These are phyloP conservation scores for Argya squamiceps DNA, from an alignment of 2,797 vertebrate species.

Conservation along the genomic window DNA sequence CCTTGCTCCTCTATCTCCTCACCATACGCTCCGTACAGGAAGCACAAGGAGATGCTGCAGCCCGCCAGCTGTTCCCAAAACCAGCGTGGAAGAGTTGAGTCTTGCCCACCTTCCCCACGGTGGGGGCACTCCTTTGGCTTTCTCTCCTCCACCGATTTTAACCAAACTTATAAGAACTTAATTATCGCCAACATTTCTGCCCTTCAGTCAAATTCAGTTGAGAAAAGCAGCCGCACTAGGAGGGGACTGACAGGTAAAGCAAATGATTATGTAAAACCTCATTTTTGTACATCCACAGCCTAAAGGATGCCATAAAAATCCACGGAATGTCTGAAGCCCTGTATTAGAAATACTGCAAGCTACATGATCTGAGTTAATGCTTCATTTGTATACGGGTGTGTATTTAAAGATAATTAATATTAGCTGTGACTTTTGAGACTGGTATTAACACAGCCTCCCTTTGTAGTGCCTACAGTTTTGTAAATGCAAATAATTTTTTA, in stretches of 20 bases:
- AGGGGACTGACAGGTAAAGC: not conserved
- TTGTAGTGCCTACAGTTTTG: constrained; percentile 49
- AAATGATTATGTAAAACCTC: not conserved
- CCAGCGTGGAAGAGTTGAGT: not conserved
- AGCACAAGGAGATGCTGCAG: not conserved
- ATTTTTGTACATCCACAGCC: not conserved
- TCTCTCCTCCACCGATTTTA: not conserved
- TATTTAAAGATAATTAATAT: constrained; percentile 65
- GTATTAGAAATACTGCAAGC: not conserved
- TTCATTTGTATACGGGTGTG: constrained; percentile 1
- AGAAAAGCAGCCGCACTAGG: not conserved
- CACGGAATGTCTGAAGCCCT: not conserved
- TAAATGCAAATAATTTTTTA: constrained; percentile 42
- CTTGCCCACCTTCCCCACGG: not conserved
- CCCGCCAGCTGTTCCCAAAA: constrained; percentile 20
- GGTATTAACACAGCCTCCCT: constrained; percentile 36
- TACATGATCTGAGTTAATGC: not conserved
- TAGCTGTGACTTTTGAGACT: constrained; percentile 59
- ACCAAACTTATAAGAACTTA: constrained; percentile 13
- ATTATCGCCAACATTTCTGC: not conserved
- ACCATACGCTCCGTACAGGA: not conserved
- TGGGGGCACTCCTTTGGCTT: not conserved
- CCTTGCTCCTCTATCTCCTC: constrained; percentile 9
- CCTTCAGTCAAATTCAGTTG: not conserved
- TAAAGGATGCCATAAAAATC: not conserved